phyloP scores from a whole-genome alignment of 2,797 vertebrate genomes.

The Sebastes itinus region DNA sequence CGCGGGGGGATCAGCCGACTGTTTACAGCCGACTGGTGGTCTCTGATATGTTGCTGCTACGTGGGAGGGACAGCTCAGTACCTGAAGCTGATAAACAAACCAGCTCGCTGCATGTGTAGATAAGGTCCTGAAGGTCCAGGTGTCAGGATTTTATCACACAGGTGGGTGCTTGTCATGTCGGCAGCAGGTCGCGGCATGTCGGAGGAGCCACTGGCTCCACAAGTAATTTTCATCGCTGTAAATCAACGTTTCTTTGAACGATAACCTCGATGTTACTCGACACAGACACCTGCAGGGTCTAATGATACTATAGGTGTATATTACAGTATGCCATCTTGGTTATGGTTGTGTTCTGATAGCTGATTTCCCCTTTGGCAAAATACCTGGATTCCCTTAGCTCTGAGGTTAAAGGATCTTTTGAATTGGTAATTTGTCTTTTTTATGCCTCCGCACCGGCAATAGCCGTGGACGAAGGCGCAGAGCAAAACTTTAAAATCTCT shows the following conservation, averaged over 20 bases:
- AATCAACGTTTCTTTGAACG: neutral
- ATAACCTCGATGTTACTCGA: neutral
- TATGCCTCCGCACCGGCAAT: too few species aligned
- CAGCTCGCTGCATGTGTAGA: neutral
- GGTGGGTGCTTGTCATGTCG: neutral
- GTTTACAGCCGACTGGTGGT: slow-evolving; percentile 25
- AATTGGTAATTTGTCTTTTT: too few species aligned
- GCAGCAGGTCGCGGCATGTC: neutral
- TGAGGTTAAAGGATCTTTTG: too few species aligned
- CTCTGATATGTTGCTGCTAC: slow-evolving; percentile 13
- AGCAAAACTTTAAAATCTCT: too few species aligned
- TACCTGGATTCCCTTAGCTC: neutral
- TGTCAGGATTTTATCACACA: neutral
- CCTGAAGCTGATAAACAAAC: neutral
- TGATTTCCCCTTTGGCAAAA: neutral
- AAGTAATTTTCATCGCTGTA: neutral
- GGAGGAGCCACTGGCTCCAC: neutral
- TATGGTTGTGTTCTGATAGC: neutral
- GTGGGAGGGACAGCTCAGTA: neutral
- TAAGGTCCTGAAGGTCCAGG: neutral
- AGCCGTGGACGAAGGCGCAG: too few species aligned
- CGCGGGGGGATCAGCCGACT: slow-evolving; percentile 10
- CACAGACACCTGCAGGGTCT: neutral
- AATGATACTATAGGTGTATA: neutral
- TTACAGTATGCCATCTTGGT: neutral